Evolutionary conservation across 2,888 invertebrate genomes (phyloP), one percentile per base, ranked within the genome.

Genomic region (Pseudanteris insignis): DNA sequence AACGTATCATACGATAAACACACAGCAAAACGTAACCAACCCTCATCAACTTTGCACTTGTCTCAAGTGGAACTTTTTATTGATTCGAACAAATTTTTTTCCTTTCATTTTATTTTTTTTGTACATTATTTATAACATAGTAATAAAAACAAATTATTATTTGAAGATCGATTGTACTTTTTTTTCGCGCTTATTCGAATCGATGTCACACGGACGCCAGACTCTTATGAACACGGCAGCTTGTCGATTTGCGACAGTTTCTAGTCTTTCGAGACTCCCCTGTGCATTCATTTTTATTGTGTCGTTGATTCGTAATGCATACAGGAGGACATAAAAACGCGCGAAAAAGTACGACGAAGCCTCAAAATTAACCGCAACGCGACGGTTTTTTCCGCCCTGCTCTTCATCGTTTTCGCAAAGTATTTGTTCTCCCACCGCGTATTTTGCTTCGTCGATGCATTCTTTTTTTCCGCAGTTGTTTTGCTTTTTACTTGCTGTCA

Each of bases 331-430:
- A 38, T 37, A 38, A 38, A 36, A 44, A 32, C 32, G 41, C 41
- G 50, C 51, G 44, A 48, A 53, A 51, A 41, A 58, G 53, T 44
- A 58, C 34, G 50, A 38, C 50, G 32, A 47, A 55, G 40, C 48
- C 57, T 67, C 53, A 50, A 66, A 67, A 67, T 67, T 65, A 66
- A 66, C 64, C 65, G 53, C 58, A 47, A 29, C 47, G 53, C 64
- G 61, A 62, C 63, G 59, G 46, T 62, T 68, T 36, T 63, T 51
- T 54, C 61, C 54, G 53, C 65, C 60, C 43, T 48, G 32, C 44
- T 44, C 29, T 25, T 33, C 24, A 18, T 24, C 34, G 34, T 38
- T 46, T 18, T 18, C 18, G 18, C n/a, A n/a, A n/a, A n/a, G n/a
- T n/a, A n/a, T n/a, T 18, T 18, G 18, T 21, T 51, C 30, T 40